Percentiles rank a stretch among this genome's conserved stretches.
Evolutionary conservation across 2,797 vertebrate species (phyloP).

Genomic region (Sebastes hubbsi): DNA sequence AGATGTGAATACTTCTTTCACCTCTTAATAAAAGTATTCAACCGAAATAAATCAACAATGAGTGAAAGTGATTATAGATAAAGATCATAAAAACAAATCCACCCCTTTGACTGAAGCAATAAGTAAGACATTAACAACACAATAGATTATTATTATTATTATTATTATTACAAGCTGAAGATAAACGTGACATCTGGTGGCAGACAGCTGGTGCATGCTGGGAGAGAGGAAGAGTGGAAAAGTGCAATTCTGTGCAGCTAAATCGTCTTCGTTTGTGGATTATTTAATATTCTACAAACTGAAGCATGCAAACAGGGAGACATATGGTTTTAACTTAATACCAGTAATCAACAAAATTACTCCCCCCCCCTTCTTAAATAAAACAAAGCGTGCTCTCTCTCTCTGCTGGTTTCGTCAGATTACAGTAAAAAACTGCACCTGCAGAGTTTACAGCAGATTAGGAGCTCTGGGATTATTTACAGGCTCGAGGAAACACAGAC

Average conservation of each 20-base stretch:
- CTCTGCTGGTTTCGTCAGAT: conserved; percentile 1
- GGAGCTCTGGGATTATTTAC: not conserved
- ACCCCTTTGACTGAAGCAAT: not conserved
- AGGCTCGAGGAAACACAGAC: conserved; percentile 8
- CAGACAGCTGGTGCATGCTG: conserved; percentile 24
- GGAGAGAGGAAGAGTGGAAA: not conserved
- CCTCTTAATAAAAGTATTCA: not conserved
- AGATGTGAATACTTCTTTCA: not conserved
- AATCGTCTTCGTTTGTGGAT: conserved; percentile 33
- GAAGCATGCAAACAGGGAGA: not conserved
- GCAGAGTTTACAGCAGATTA: conserved; percentile 32
- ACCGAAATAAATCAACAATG: not conserved
- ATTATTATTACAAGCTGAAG: not conserved
- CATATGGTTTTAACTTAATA: conserved; percentile 7
- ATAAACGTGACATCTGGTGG: not conserved
- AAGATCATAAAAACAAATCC: not conserved
- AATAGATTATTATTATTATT: not conserved
- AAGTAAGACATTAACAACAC: not conserved
- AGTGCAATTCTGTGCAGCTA: conserved; percentile 4
- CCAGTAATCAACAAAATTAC: conserved; percentile 2
- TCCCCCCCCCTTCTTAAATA: not conserved
- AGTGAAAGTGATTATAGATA: not conserved
- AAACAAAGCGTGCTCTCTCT: not conserved
- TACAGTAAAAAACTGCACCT: conserved; percentile 11
- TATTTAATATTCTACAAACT: conserved; percentile 18